Evolutionary conservation across 2,888 invertebrate genomes (phyloP).

Genomic region (Diaperis boleti): DNA sequence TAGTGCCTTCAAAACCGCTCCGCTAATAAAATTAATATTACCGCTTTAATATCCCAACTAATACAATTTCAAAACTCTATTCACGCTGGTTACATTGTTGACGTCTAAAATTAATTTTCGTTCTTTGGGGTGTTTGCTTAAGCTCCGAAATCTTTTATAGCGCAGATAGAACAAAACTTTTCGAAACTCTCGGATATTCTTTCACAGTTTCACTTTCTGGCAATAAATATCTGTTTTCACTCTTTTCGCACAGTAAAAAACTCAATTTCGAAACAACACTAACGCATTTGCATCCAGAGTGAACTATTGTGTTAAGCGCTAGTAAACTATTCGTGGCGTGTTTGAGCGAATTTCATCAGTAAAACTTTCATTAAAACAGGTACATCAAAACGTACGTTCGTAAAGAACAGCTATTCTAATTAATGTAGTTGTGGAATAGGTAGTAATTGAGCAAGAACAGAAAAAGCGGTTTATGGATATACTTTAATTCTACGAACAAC

Average conservation of each 20-base stretch:
- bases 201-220: constrained; percentile 1
- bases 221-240: constrained; percentile 5
- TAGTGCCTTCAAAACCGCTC: constrained; percentile 2
- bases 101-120: constrained; percentile 38
- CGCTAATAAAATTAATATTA: constrained; percentile 32
- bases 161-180: constrained; percentile 20
- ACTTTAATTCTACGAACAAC: not conserved
- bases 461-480: not conserved
- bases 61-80: constrained; percentile 28
- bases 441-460: not conserved
- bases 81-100: constrained; percentile 32
- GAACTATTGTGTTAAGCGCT: not conserved
- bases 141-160: constrained; percentile 32
- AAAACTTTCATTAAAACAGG: not conserved
- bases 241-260: not conserved
- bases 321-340: not conserved
- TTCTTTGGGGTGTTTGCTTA: constrained; percentile 33
- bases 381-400: not conserved
- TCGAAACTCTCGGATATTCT: constrained; percentile 8
- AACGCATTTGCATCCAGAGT: not conserved
- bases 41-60: constrained; percentile 26
- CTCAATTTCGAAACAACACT: not conserved
- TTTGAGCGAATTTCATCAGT: not conserved
- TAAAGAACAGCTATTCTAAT: not conserved
- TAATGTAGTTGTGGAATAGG: not conserved